Evolutionary conservation across 92 coral and sea anemone genomes (phyloP), one percentile per base, ranked within the genome.

Genomic region (Epizoanthus illoricatus): DNA sequence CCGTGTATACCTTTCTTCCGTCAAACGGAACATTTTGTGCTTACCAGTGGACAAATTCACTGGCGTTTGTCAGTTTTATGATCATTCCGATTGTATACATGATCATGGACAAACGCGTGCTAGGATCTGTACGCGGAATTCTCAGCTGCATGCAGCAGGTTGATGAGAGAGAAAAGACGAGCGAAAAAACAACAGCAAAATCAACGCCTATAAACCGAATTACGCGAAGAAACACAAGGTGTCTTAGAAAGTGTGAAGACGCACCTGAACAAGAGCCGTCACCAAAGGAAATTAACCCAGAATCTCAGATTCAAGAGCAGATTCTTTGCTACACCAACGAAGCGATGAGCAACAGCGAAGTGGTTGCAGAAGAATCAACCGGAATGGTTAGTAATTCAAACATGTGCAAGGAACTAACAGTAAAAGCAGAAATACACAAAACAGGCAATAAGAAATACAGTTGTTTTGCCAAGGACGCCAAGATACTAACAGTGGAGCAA

Each of bases 51-150:
- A 18, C 68, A 39, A 8, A 75, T 13, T 23, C 65, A 15, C n/a
- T 75, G 43, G 65, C 80, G 47, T 75, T 75, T 11, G 80, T 75
- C 4, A 58, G 80, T 75, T 75, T 75, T 40, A 7, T 59, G 42
- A 59, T 75, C 49, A 59, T 75, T 59, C 80, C 80, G 5, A 9
- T 75, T 24, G 66, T 75, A 15, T 75, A 75, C 43, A 59, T 39
- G 18, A 75, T 58, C 54, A 36, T 61, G 68, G 80, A 75, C 69
- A 59, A 59, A 8, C 54, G 80, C 36, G 57, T 75, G 21, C 6
- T 75, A 18, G 5, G 40, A 20, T 57, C 61, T 59, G 8, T 41
- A 15, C 68, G 47, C 39, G 33, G 56, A 39, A 4, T 75, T 58
- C 33, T 75, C 57, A 58, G 16, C 17, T 36, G 21, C 4, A 36